phyloP scores from a whole-genome alignment of 2,888 invertebrate genomes.

The Lasioglossum vierecki region DNA sequence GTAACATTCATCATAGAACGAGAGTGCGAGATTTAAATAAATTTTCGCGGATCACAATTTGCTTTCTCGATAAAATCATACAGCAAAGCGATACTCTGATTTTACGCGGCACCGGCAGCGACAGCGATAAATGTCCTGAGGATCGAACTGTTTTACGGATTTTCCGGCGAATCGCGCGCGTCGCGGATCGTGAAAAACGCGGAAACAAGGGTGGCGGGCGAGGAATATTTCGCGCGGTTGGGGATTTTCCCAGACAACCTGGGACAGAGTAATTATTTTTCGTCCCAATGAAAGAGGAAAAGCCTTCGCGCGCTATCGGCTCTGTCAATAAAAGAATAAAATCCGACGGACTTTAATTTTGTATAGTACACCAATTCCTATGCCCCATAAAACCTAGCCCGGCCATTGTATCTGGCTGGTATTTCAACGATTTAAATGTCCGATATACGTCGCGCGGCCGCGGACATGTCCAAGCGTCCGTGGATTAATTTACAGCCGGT shows the following conservation, averaged over 20 bases:
- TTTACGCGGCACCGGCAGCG: background rate
- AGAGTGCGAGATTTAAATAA: background rate
- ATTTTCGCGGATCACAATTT: background rate
- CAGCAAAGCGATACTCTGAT: background rate
- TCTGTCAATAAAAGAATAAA: constrained; percentile 46
- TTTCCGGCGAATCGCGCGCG: constrained; percentile 14
- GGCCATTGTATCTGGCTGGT: constrained; percentile 61
- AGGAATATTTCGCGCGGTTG: constrained; percentile 28
- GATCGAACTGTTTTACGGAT: constrained; percentile 7
- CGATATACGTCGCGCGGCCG: constrained; percentile 39
- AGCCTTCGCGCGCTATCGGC: background rate
- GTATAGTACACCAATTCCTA: constrained; percentile 51
- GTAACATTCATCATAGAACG: background rate
- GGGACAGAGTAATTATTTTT: constrained; percentile 52
- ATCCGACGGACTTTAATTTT: constrained; percentile 55
- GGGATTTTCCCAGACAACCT: constrained; percentile 13
- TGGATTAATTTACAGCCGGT: constrained; percentile 74
- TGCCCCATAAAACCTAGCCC: constrained; percentile 66
- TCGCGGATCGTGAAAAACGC: background rate
- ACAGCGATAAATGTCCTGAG: constrained; percentile 12
- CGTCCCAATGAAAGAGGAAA: background rate
- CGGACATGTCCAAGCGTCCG: constrained; percentile 46
- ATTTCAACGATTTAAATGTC: constrained; percentile 68
- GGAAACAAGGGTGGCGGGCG: too few relatives aligned
- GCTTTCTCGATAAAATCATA: background rate